Percentiles rank a stretch among this genome's conserved stretches.
phyloP scores from a whole-genome alignment of 1,140 invertebrate species.

The Lepidotrigona ventralis region DNA sequence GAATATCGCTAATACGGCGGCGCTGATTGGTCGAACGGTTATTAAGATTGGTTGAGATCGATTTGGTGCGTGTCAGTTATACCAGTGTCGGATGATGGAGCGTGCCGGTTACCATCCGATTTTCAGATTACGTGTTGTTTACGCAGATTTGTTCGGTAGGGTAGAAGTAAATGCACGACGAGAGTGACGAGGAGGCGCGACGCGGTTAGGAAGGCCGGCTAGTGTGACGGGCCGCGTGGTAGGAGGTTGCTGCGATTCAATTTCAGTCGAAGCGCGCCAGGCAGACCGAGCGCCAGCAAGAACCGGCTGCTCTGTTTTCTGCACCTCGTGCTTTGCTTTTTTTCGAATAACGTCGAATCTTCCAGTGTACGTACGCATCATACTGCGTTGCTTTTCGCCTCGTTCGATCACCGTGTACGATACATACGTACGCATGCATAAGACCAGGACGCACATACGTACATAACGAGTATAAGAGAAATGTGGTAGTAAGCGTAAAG shows the following conservation, averaged over 20 bases:
- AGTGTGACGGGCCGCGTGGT: constrained; percentile 57
- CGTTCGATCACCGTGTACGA: constrained; percentile 6
- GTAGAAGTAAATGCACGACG: neutral
- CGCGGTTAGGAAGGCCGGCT: constrained; percentile 51
- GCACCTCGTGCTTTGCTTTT: constrained; percentile 46
- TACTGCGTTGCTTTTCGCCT: neutral
- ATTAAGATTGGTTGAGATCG: constrained; percentile 12
- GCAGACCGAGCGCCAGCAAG: constrained; percentile 66
- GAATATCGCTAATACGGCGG: neutral
- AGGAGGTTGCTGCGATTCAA: constrained; percentile 68
- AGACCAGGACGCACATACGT: constrained; percentile 3
- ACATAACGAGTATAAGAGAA: constrained; percentile 1
- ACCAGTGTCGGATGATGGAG: neutral
- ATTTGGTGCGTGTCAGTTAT: constrained; percentile 11
- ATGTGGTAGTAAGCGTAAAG: neutral
- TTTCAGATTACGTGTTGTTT: constrained; percentile 44
- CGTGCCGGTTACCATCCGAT: constrained; percentile 4
- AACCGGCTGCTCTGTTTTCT: constrained; percentile 51
- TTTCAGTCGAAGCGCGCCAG: constrained; percentile 76
- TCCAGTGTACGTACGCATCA: neutral
- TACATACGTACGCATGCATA: neutral
- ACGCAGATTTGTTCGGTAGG: constrained; percentile 4
- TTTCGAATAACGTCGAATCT: constrained; percentile 35
- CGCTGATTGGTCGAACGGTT: constrained; percentile 6
- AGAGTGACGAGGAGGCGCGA: constrained; percentile 38